These are phyloP conservation scores for Phortica variegata DNA, from an alignment of 1,140 invertebrate species.

Conservation along the genomic window DNA sequence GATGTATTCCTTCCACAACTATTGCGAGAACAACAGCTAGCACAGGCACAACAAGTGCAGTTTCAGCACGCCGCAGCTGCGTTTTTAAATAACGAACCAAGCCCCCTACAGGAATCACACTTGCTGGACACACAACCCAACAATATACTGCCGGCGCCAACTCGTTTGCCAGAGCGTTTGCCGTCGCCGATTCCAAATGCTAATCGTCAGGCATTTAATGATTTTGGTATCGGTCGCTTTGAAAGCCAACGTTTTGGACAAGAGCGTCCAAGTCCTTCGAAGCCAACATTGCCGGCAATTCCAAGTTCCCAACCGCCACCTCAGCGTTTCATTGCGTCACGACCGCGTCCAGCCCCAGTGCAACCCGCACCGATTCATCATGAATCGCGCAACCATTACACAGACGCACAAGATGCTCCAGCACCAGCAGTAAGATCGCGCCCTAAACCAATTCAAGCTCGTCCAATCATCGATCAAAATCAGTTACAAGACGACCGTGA, in stretches of 20 bases:
- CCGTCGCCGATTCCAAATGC: constrained; percentile 10
- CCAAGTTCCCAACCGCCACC: constrained; percentile 18
- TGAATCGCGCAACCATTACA: neutral
- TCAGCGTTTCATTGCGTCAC: constrained; percentile 33
- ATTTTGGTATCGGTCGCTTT: constrained; percentile 46
- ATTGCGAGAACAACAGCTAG: constrained; percentile 39
- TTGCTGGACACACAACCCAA: constrained; percentile 56
- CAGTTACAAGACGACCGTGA: constrained; percentile 37
- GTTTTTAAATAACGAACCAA: constrained; percentile 50
- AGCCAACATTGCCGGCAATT: constrained; percentile 14
- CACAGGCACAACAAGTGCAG: constrained; percentile 58
- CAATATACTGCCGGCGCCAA: constrained; percentile 56
- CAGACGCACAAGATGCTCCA: constrained; percentile 27
- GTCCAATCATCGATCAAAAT: constrained; percentile 46
- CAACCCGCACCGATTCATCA: constrained; percentile 21
- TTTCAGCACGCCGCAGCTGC: constrained; percentile 53
- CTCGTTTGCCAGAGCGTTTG: constrained; percentile 52
- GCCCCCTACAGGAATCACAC: constrained; percentile 52
- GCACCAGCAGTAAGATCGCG: constrained; percentile 24
- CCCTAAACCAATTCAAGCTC: constrained; percentile 42
- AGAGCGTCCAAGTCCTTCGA: constrained; percentile 29
- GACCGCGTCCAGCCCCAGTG: constrained; percentile 26
- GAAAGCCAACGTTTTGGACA: constrained; percentile 39
- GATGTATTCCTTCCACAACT: constrained; percentile 41
- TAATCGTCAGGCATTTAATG: constrained; percentile 40